Conservation (phyloP, 2,113 vertebrate genomes). For the Silurus meridionalis region DNA sequence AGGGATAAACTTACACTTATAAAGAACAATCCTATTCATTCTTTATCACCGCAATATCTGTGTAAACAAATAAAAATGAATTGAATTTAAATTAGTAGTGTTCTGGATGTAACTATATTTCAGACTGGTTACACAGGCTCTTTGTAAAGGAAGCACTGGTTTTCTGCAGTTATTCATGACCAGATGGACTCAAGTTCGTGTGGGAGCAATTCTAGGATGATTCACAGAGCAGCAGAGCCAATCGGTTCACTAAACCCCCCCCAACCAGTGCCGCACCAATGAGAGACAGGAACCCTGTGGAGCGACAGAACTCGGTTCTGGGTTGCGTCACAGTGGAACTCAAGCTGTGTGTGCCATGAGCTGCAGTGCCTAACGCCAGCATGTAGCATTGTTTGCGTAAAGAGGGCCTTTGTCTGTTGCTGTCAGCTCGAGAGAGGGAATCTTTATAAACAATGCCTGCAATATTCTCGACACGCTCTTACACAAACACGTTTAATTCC, state of each 20-base stretch:
- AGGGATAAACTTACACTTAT: too few species aligned
- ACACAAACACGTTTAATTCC: slow-evolving; percentile 47
- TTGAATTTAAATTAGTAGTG: neutral
- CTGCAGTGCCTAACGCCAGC: slow-evolving; percentile 36
- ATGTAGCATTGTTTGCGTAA: slow-evolving; percentile 49
- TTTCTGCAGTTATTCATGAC: slow-evolving; percentile 50
- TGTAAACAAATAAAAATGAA: too few species aligned
- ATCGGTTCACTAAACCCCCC: neutral
- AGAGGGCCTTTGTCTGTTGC: slow-evolving; percentile 52
- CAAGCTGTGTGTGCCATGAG: slow-evolving; percentile 37
- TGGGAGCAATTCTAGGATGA: slow-evolving; percentile 45
- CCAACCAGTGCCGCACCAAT: slow-evolving; percentile 32
- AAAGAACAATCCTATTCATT: too few species aligned
- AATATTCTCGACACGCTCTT: slow-evolving; percentile 49
- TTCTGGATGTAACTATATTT: neutral
- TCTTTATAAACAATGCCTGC: slow-evolving; percentile 49
- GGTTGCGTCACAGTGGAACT: slow-evolving; percentile 49
- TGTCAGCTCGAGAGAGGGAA: slow-evolving; percentile 45
- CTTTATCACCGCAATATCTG: too few species aligned
- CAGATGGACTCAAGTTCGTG: slow-evolving; percentile 52
- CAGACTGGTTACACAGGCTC: slow-evolving; percentile 6
- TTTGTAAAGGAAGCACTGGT: slow-evolving; percentile 11
- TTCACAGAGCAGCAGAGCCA: slow-evolving; percentile 44
- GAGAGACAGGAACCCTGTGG: slow-evolving; percentile 42
- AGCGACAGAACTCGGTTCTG: slow-evolving; percentile 34